Conservation (phyloP, 2,888 invertebrate species). For the Operophtera brumata region DNA sequence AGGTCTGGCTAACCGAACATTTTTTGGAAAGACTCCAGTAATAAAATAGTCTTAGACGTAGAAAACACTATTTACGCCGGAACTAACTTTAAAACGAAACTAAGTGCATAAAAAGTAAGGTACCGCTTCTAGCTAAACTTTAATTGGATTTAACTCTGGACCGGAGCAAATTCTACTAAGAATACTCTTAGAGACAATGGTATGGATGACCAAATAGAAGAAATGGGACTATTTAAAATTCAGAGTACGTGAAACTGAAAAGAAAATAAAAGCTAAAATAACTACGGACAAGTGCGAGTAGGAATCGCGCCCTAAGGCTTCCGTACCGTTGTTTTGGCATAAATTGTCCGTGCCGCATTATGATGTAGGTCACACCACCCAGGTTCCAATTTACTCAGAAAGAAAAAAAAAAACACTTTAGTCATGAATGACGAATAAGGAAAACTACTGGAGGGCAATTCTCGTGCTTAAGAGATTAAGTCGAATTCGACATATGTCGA, state of each 20-base stretch:
- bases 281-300: neutral
- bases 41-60: constrained; percentile 11
- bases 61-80: constrained; percentile 19
- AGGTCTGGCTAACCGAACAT: neutral
- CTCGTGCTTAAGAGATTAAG: too few species aligned
- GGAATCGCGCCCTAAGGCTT: too few species aligned
- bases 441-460: too few species aligned
- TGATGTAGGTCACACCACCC: too few species aligned
- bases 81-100: constrained; percentile 23
- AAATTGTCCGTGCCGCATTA: too few species aligned
- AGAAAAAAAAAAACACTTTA: too few species aligned
- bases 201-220: constrained; percentile 18
- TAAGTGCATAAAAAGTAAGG: constrained; percentile 32
- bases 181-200: constrained; percentile 25
- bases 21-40: neutral
- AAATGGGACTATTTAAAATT: constrained; percentile 26
- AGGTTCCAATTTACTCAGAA: too few species aligned
- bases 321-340: too few species aligned
- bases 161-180: constrained; percentile 14
- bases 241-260: constrained; percentile 11
- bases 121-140: constrained; percentile 30
- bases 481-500: too few species aligned
- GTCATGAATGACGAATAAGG: too few species aligned
- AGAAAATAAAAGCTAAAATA: neutral
- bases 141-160: constrained; percentile 23